Percentiles rank a stretch among this genome's conserved stretches.
Conservation (phyloP, 2,888 invertebrate genomes). For the Drosophila tanythrix region DNA sequence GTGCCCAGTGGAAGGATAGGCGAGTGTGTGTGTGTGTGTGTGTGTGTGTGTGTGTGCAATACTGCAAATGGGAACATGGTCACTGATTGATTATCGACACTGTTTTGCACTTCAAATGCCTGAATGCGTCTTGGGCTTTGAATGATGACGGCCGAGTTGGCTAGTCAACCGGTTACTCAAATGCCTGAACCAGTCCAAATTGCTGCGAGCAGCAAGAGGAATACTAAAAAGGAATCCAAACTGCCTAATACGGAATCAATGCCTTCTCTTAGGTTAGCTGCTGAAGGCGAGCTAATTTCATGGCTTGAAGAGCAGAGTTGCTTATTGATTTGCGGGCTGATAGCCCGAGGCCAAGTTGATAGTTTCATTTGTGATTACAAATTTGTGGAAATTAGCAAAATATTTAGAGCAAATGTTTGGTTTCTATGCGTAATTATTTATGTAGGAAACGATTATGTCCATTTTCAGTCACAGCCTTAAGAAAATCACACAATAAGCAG, state of each 20-base stretch:
- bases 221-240: not conserved
- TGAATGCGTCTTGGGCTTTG: slow-evolving; percentile 23
- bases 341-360: not conserved
- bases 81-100: slow-evolving; percentile 75
- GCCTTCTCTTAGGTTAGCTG: not conserved
- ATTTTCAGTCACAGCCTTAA: not conserved
- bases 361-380: not conserved
- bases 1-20: not conserved
- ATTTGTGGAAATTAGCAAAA: not conserved
- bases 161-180: not conserved
- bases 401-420: not conserved
- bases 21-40: no score
- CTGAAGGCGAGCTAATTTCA: not conserved
- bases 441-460: not conserved
- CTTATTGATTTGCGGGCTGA: not conserved
- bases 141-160: slow-evolving; percentile 32
- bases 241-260: not conserved
- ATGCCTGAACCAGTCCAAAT: slow-evolving; percentile 7
- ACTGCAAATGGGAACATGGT: slow-evolving; percentile 18
- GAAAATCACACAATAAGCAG: not conserved
- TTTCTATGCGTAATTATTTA: not conserved
- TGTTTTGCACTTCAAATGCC: slow-evolving; percentile 63
- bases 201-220: slow-evolving; percentile 1
- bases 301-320: not conserved
- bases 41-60: not conserved